A percentile compares a stretch with the other conserved stretches of the same genome.
These are phyloP conservation scores for Siniperca obscura DNA, from an alignment of 2,797 vertebrate species.

Conservation along the genomic window DNA sequence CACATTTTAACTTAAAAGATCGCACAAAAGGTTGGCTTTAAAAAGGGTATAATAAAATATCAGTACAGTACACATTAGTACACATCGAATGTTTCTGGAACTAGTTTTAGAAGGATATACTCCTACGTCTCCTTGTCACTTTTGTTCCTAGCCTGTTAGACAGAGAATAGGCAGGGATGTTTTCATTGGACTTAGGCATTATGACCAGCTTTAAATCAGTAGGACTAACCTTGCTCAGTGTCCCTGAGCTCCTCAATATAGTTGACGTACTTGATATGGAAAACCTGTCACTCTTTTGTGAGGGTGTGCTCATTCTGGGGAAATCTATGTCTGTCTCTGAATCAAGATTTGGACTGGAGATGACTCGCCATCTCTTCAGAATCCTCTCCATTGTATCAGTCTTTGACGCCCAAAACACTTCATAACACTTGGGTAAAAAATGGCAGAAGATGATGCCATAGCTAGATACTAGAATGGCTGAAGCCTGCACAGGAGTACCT, in stretches of 20 bases:
- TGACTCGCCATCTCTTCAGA: slow-evolving; percentile 27
- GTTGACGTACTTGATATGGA: slow-evolving; percentile 3
- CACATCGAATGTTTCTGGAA: not conserved
- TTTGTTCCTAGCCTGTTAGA: not conserved
- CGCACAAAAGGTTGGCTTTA: not conserved
- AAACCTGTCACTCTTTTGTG: not conserved
- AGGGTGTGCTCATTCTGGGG: no score
- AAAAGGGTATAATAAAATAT: not conserved
- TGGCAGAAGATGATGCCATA: slow-evolving; percentile 82
- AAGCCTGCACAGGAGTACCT: slow-evolving; percentile 68
- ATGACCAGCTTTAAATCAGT: not conserved
- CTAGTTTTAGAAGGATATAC: slow-evolving; percentile 28
- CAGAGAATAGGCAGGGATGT: not conserved
- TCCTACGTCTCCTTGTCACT: not conserved
- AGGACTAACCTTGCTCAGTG: not conserved
- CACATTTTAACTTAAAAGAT: not conserved
- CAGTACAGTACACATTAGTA: not conserved
- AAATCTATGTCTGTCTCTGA: not conserved
- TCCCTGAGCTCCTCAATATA: not conserved
- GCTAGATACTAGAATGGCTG: slow-evolving; percentile 80
- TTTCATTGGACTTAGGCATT: not conserved
- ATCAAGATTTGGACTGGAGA: not conserved
- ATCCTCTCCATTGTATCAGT: slow-evolving; percentile 29
- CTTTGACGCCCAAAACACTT: slow-evolving; percentile 54
- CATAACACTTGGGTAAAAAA: slow-evolving; percentile 75